phyloP scores from a whole-genome alignment of 2,888 invertebrate species.

The Tinea trinotella region DNA sequence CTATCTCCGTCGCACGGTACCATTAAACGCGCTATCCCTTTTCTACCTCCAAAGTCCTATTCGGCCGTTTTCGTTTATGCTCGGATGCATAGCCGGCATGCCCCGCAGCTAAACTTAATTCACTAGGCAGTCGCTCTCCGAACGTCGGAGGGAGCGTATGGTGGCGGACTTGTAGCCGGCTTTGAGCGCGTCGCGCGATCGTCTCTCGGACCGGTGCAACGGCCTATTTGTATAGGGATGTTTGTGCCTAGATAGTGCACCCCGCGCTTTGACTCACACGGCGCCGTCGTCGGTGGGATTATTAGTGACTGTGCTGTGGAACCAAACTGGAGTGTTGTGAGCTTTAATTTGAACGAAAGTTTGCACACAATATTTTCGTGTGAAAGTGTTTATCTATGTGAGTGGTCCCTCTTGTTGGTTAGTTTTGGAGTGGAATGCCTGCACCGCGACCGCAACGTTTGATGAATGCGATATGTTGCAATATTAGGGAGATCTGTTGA shows the following conservation, averaged over 20 bases:
- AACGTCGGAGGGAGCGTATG: slow-evolving; percentile 47
- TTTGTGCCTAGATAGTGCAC: slow-evolving; percentile 60
- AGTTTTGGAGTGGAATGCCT: slow-evolving; percentile 28
- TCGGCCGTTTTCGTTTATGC: slow-evolving; percentile 63
- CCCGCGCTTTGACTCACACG: slow-evolving; percentile 37
- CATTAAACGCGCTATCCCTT: slow-evolving; percentile 41
- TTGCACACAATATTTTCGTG: slow-evolving; percentile 28
- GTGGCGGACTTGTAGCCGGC: slow-evolving; percentile 27
- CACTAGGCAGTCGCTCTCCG: slow-evolving; percentile 58
- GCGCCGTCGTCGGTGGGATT: slow-evolving; percentile 29
- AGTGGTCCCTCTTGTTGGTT: slow-evolving; percentile 42
- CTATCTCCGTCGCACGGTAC: slow-evolving; percentile 39
- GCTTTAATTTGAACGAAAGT: slow-evolving; percentile 26
- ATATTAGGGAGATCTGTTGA: slow-evolving; percentile 46
- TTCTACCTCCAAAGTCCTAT: slow-evolving; percentile 56
- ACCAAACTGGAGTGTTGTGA: slow-evolving; percentile 30
- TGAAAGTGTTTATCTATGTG: slow-evolving; percentile 35
- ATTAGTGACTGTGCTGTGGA: slow-evolving; percentile 51
- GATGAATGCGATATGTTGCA: slow-evolving; percentile 37
- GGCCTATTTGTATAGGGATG: slow-evolving; percentile 56
- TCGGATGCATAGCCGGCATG: slow-evolving; percentile 73
- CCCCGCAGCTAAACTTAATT: slow-evolving; percentile 65
- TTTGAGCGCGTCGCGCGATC: slow-evolving; percentile 44
- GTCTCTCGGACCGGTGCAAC: slow-evolving; percentile 36
- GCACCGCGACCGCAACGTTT: slow-evolving; percentile 32